Percentiles rank a stretch among this genome's conserved stretches.
Evolutionary conservation across 2,797 vertebrate species (phyloP).

Genomic region (Parotocinclus haroldoi): DNA sequence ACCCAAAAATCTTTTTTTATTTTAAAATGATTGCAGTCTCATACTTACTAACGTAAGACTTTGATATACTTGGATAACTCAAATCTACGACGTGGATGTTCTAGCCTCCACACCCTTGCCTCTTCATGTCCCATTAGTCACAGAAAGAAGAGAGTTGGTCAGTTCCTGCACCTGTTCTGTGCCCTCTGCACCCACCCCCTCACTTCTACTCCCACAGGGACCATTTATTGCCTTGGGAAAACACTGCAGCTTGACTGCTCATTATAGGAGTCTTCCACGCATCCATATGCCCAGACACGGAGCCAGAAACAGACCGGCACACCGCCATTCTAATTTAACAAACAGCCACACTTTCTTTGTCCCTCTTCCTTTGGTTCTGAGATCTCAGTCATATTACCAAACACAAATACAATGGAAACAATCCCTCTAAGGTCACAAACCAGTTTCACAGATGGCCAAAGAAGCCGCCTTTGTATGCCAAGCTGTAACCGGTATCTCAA

Average conservation of each 20-base stretch:
- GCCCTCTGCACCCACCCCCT: slow-evolving; percentile 10
- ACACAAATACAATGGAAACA: too few species aligned
- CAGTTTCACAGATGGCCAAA: too few species aligned
- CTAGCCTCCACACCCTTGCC: neutral
- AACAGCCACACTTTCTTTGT: neutral
- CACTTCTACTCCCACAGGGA: slow-evolving; percentile 27
- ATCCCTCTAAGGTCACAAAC: too few species aligned
- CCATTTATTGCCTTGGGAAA: slow-evolving; percentile 31
- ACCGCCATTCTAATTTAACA: neutral
- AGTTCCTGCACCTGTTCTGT: slow-evolving; percentile 40
- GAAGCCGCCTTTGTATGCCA: too few species aligned
- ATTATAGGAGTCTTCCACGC: slow-evolving; percentile 8
- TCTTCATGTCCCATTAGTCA: slow-evolving; percentile 38
- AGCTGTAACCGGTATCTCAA: too few species aligned
- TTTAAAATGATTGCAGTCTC: too few species aligned
- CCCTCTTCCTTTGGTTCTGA: too few species aligned
- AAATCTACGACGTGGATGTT: slow-evolving; percentile 9
- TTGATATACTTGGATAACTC: slow-evolving; percentile 8
- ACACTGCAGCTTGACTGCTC: slow-evolving; percentile 17
- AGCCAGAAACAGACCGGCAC: neutral
- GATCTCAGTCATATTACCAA: too few species aligned
- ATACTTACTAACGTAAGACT: too few species aligned
- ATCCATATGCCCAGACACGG: slow-evolving; percentile 8
- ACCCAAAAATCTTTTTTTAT: too few species aligned
- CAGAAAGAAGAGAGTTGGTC: slow-evolving; percentile 28